Evolutionary conservation across 30 jellyfish, hydroid and myxozoan genomes (phyloP), one percentile per base, ranked within the genome.

Genomic region (Nemopilema nomurai): DNA sequence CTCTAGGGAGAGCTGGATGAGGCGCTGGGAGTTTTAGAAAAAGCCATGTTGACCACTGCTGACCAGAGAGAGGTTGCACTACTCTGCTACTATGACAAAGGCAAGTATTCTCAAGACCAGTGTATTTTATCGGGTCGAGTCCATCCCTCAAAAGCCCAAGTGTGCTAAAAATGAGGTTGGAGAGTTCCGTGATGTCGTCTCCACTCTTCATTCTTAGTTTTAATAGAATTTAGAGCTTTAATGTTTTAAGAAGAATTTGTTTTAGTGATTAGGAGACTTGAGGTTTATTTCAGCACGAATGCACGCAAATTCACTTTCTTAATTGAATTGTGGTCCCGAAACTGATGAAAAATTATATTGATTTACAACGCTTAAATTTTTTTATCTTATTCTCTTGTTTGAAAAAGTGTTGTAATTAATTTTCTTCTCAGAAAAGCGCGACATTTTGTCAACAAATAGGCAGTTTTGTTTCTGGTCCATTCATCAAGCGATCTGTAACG

Each of bases 31-130:
- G 82, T 94, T 20, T 89, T 94, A 1, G 90, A 81, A 25, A 81
- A 86, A 69, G 96, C 97, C 63, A 85, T 94, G 94, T 74, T 72
- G 18, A 69, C 97, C 29, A 52, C 96, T 8, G 50, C 30, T 13
- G 99, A 94, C 71, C 99, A 94, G 74, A 74, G 97, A 71, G 99
- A 94, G 73, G 90, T 94, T 8, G 97, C 91, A 0, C 88, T 94
- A 13, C 76, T 94, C 51, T 94, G 99, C 52, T 78, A 79, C 80
- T 94, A 94, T 71, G 99, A 94, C 69, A 79, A 90, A 89, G 99
- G 98, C 88, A 41, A 8, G 13, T 41, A 13, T 41, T 41, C 13
- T 41, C 13, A 41, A 13, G 57, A 6, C 57, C n/a, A n/a, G n/a
- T n/a, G n/a, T n/a, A n/a, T n/a, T n/a, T n/a, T n/a, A n/a, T n/a